Percentiles rank a stretch among this genome's conserved stretches.
Evolutionary conservation across 2,888 invertebrate species (phyloP).

Genomic region (Syrista parreyssii): DNA sequence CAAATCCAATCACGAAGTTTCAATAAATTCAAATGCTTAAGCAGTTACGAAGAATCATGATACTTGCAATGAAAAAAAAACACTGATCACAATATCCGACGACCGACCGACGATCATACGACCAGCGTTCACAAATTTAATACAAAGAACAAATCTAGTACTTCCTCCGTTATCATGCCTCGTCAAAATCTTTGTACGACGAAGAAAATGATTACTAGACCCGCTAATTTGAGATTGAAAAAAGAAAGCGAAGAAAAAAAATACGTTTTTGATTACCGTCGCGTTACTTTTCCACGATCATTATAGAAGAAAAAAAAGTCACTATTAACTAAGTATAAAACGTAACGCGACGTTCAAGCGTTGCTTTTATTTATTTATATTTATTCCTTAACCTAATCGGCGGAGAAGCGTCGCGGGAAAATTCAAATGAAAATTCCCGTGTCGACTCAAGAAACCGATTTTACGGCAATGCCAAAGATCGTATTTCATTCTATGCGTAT

Average conservation of each 20-base stretch:
- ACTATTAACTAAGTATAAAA: background rate
- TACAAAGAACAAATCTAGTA: background rate
- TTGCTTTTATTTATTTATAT: conserved; percentile 23
- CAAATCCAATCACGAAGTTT: background rate
- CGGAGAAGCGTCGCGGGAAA: background rate
- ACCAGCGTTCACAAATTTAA: background rate
- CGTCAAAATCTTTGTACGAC: background rate
- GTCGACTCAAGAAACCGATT: background rate
- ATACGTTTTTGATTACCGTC: background rate
- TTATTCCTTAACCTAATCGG: conserved; percentile 13
- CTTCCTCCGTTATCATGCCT: background rate
- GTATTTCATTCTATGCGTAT: background rate
- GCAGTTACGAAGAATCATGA: background rate
- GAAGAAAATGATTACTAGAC: background rate
- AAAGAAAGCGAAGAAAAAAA: background rate
- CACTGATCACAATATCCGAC: background rate
- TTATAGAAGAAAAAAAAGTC: background rate
- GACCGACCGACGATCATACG: background rate
- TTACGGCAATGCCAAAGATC: conserved; percentile 9
- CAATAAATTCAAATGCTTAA: background rate
- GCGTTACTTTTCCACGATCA: background rate
- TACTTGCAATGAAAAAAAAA: background rate
- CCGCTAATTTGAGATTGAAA: background rate
- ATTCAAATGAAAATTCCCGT: background rate
- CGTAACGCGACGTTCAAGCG: conserved; percentile 11